phyloP scores from a whole-genome alignment of 2,888 invertebrate species.

The Epinotia demarniana region DNA sequence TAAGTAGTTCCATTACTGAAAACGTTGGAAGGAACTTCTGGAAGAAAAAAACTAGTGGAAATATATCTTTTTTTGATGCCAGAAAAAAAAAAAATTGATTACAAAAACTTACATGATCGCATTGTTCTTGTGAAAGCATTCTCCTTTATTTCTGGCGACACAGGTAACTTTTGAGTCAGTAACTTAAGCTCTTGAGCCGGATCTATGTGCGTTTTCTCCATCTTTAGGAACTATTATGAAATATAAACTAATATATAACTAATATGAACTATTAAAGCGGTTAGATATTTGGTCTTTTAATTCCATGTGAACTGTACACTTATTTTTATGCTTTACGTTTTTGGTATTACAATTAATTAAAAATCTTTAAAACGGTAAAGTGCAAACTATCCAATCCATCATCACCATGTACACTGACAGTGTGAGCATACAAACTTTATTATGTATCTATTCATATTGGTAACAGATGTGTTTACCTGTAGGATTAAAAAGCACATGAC shows the following conservation, averaged over 20 bases:
- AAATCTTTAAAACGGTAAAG: not conserved
- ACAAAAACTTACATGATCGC: conserved; percentile 24
- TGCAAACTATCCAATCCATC: conserved; percentile 11
- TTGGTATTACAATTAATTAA: too few relatives aligned
- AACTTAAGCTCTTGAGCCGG: conserved; percentile 15
- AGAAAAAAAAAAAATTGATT: too few relatives aligned
- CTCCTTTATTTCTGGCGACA: not conserved
- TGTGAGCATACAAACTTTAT: not conserved
- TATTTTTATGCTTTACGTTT: not conserved
- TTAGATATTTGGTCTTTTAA: too few relatives aligned
- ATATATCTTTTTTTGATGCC: too few relatives aligned
- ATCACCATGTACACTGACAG: conserved; percentile 5
- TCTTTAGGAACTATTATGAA: not conserved
- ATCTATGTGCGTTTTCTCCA: conserved; percentile 7
- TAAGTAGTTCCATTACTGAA: too few relatives aligned
- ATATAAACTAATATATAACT: too few relatives aligned
- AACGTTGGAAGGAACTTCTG: too few relatives aligned
- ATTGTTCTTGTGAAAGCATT: conserved; percentile 19
- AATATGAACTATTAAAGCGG: too few relatives aligned
- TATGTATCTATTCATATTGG: conserved; percentile 1
- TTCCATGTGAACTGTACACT: too few relatives aligned
- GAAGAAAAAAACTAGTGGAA: too few relatives aligned
- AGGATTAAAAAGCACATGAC: conserved; percentile 1
- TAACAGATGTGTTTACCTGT: conserved; percentile 15
- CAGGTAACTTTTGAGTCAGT: conserved; percentile 4